Conservation (phyloP, 2,113 vertebrate genomes). For the Sinocyclocheilus maitianheensis region DNA sequence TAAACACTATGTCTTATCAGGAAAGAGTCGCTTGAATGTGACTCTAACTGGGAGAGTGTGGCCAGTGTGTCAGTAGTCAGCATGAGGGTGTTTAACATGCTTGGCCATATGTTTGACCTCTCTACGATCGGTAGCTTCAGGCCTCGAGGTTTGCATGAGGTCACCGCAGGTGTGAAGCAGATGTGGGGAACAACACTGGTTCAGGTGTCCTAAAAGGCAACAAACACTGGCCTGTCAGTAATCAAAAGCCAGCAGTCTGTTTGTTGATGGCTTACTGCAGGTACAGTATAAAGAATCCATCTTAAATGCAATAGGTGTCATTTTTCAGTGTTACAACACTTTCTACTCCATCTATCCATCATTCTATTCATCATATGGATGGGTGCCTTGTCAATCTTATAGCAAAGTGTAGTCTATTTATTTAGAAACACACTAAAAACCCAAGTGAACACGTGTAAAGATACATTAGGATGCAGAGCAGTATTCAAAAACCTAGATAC, state of each 20-base stretch:
- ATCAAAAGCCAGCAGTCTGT: background rate
- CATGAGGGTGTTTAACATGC: conserved; percentile 35
- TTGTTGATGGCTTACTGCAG: conserved; percentile 23
- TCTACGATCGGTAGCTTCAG: background rate
- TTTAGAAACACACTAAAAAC: background rate
- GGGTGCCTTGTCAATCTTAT: background rate
- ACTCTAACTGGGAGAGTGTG: conserved; percentile 17
- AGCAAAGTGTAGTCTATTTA: background rate
- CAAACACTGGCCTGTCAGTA: conserved; percentile 22
- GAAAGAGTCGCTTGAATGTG: background rate
- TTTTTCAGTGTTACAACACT: background rate
- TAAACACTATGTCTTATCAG: conserved; percentile 51
- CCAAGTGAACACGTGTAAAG: background rate
- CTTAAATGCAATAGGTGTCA: background rate
- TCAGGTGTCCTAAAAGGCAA: conserved; percentile 12
- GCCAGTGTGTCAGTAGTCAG: conserved; percentile 21
- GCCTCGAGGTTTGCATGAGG: conserved; percentile 5
- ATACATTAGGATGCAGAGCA: background rate
- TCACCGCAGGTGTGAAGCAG: conserved; percentile 28
- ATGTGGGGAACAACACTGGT: conserved; percentile 17
- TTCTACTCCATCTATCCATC: background rate
- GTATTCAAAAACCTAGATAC: background rate
- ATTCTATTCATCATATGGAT: background rate
- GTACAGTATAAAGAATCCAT: background rate
- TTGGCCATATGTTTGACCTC: conserved; percentile 39